Conservation (phyloP, 2,113 vertebrate genomes). For the Prietella phreatophila region DNA sequence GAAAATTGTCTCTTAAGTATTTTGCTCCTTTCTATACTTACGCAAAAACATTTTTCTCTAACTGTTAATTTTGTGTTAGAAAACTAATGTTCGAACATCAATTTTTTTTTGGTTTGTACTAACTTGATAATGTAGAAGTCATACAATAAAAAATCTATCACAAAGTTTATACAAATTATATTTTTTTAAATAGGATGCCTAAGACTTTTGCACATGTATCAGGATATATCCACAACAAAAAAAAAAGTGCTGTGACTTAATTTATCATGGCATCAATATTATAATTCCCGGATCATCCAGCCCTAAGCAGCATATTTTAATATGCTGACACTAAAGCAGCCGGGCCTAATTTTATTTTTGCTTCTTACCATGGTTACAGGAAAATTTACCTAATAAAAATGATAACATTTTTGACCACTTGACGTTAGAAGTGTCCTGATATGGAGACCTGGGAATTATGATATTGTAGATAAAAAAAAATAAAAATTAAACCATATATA, state of each 20-base stretch:
- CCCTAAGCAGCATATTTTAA: not conserved
- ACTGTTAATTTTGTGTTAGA: too few species aligned
- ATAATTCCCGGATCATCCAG: not conserved
- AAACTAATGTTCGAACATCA: too few species aligned
- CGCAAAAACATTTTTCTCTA: too few species aligned
- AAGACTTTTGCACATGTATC: too few species aligned
- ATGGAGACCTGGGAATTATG: not conserved
- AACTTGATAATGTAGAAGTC: too few species aligned
- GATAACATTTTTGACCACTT: not conserved
- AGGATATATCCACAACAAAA: not conserved
- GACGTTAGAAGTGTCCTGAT: not conserved
- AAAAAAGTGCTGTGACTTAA: not conserved
- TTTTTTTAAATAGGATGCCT: too few species aligned
- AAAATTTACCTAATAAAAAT: not conserved
- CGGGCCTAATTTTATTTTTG: not conserved
- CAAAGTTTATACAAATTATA: too few species aligned
- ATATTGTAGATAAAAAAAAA: not conserved
- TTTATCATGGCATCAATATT: not conserved
- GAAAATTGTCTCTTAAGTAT: too few species aligned
- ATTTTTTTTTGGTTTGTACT: too few species aligned
- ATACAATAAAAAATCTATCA: too few species aligned
- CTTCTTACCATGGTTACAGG: not conserved
- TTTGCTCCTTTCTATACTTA: too few species aligned
- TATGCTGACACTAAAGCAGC: not conserved
- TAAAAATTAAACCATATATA: too few species aligned